phyloP scores from a whole-genome alignment of 2,113 vertebrate genomes.

The Tetraodon nigroviridis region DNA sequence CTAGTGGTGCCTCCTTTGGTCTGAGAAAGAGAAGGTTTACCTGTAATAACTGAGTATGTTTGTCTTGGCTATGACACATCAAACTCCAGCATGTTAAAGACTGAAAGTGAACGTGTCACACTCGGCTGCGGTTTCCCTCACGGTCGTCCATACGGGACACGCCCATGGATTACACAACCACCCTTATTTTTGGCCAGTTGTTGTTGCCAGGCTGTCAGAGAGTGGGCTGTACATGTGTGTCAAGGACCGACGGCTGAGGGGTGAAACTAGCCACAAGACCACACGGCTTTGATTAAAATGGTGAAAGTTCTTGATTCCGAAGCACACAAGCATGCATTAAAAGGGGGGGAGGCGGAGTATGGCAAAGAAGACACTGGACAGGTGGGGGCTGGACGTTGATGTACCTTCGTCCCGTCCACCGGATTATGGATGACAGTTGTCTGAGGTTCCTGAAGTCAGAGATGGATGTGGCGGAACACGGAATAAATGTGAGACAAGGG shows the following conservation, averaged over 20 bases:
- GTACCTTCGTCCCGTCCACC: constrained; percentile 71
- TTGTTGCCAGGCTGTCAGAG: too few species aligned
- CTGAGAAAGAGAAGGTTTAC: background rate
- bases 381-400: constrained; percentile 26
- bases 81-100: background rate
- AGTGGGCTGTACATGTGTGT: background rate
- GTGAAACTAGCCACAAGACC: background rate
- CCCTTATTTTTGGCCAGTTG: too few species aligned
- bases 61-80: background rate
- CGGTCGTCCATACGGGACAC: background rate
- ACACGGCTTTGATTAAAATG: background rate
- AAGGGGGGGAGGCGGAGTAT: constrained; percentile 35
- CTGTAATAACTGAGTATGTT: background rate
- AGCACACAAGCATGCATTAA: constrained; percentile 8
- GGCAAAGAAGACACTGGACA: constrained; percentile 25
- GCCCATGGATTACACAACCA: too few species aligned
- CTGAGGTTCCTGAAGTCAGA: constrained; percentile 70
- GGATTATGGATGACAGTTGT: constrained; percentile 78
- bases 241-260: background rate
- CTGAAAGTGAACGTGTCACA: background rate
- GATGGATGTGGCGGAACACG: constrained; percentile 22
- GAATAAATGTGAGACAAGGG: constrained; percentile 30
- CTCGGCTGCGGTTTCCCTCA: background rate
- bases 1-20: constrained; percentile 7
- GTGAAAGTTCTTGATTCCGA: background rate